Base-by-base conservation (phyloP, 2,113 vertebrate genomes). In the Leuciscus idus region DNA sequence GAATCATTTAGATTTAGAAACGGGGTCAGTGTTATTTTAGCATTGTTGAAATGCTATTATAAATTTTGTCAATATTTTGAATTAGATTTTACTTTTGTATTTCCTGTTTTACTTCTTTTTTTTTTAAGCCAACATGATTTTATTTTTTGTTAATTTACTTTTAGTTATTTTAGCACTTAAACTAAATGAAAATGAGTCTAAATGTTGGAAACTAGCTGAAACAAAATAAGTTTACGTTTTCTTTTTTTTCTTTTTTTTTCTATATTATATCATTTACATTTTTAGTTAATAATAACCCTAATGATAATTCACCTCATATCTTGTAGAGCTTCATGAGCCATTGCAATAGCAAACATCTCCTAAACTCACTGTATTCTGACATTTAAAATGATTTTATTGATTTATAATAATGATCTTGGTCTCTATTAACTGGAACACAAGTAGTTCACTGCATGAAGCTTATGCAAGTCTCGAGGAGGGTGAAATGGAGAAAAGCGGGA, bases 401-500 rank as follows among this genome's bases (percentile, higher is more conserved):
- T 83, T n/a, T n/a, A 9, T 21, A 68, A 33, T 33, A 23, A 83
- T 36, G 4, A 11, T 4, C 13, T 9, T 4, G 36, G 43, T 8
- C 61, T 68, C 8, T 15, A 4, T 68, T 46, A 4, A 6, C 1
- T 21, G 46, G 50, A 33, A 23, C 15, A 52, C 61, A 83, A 73
- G 15, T 83, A 26, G 50, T 17, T 17, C 17, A 68, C 15, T 43
- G 52, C 2, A 23, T 52, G 30, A 72, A 30, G 92, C 90, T 95
- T 93, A 93, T 91, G 90, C 90, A 90, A 93, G 93, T 92, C 92
- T 91, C 90, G 75, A 89, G 87, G 92, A 87, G 73, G 78, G 26
- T 43, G 72, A 13, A 8, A 39, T 12, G 66, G 55, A 68, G 62
- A 26, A 87, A 90, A 88, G 86, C 87, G 89, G 85, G 84, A 89